Base-by-base conservation (phyloP, 1,140 invertebrate species). In the Macrosteles quadrilineatus region DNA sequence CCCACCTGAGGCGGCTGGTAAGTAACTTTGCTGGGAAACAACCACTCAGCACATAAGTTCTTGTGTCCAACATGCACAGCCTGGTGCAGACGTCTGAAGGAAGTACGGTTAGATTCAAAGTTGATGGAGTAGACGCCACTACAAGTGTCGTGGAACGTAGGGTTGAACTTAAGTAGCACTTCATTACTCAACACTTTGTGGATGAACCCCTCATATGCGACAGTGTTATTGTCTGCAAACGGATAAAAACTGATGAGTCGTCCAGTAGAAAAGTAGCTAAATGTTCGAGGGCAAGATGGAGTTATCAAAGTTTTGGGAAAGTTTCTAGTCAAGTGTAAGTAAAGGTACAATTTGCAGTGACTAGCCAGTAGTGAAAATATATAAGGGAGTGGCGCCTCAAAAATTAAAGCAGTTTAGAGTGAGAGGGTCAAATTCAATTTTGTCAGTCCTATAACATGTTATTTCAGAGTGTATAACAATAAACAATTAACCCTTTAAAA, bases 171-270 rank as follows among this genome's bases (percentile, higher is more conserved):
- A 1, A 95, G 76, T 17, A 86, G 81, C 4, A 96, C 81, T 66
- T 88, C 83, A 73, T 86, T 83, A 40, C 82, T 85, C 67, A 81
- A 82, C 21, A 94, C 87, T 76, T 88, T 86, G 77, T 95, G 92
- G 73, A 96, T 87, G 72, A 81, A 87, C n/a, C 94, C 94, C 83
- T 95, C 88, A 79, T 90, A 94, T 50, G 80, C 79, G 30, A 75
- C 69, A 53, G 69, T 71, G 19, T 76, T 73, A 19, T 74, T 74
- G 73, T 21, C 70, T 68, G 36, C 25, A 67, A 62, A 62, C 17
- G 62, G 50, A 71, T 23, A 67, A 29, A 64, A 36, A 70, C 36
- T 40, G 36, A n/a, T n/a, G n/a, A n/a, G n/a, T n/a, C n/a, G n/a
- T n/a, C n/a, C n/a, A n/a, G n/a, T n/a, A n/a, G n/a, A n/a, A n/a